These are phyloP conservation scores for Autographa pulchrina DNA, from an alignment of 2,888 invertebrate genomes.

Conservation along the genomic window DNA sequence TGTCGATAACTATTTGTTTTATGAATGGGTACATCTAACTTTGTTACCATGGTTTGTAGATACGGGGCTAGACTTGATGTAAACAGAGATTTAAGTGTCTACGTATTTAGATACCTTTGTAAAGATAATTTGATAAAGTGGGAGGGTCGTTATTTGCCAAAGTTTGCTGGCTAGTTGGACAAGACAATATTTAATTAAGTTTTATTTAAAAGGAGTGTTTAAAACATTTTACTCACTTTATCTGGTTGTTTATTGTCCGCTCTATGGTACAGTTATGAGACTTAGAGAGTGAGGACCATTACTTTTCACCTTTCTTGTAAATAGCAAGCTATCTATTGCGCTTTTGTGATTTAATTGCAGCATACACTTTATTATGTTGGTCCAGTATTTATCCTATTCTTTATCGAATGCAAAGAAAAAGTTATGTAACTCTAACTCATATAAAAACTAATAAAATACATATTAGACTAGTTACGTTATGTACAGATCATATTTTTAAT, in stretches of 20 bases:
- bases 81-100: neutral
- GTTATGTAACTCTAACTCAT: neutral
- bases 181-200: constrained; percentile 9
- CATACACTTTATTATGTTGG: constrained; percentile 29
- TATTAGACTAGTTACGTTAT: no score
- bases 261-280: constrained; percentile 31
- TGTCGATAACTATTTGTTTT: neutral
- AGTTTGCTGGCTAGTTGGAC: constrained; percentile 8
- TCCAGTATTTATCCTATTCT: constrained; percentile 35
- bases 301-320: constrained; percentile 40
- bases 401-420: constrained; percentile 16
- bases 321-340: constrained; percentile 29
- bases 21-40: neutral
- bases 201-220: constrained; percentile 29
- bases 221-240: constrained; percentile 11
- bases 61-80: neutral
- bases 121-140: constrained; percentile 29
- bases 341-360: constrained; percentile 47
- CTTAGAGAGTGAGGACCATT: constrained; percentile 23
- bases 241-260: constrained; percentile 22
- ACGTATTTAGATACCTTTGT: constrained; percentile 33
- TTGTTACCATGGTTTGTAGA: neutral
- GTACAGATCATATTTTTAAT: no score
- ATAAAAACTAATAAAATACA: no score
- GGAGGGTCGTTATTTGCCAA: constrained; percentile 21